phyloP scores from a whole-genome alignment of 2,113 vertebrate species.

The Salvelinus alpinus region DNA sequence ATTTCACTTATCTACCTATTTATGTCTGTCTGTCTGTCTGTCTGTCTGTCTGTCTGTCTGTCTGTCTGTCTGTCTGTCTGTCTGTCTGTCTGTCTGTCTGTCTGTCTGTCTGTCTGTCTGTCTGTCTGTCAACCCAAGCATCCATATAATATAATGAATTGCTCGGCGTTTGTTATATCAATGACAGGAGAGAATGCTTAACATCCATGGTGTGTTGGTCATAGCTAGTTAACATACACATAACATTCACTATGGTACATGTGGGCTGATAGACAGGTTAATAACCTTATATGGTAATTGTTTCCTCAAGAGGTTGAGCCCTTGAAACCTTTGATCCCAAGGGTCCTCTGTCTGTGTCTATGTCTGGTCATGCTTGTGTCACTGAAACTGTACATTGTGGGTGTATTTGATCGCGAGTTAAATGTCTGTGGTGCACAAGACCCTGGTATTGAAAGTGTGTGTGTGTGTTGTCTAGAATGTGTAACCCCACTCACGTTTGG shows the following conservation, averaged over 20 bases:
- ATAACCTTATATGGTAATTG: background rate
- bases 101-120: background rate
- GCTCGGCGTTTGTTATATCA: too few species aligned
- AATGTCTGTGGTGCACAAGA: too few species aligned
- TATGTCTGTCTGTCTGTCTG: too few species aligned
- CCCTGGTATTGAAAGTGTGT: background rate
- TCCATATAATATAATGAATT: too few species aligned
- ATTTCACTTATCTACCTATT: too few species aligned
- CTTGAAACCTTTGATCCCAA: background rate
- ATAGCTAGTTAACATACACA: background rate
- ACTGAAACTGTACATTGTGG: too few species aligned
- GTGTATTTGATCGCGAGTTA: too few species aligned
- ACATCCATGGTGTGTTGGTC: background rate
- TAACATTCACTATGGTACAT: background rate
- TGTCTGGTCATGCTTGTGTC: too few species aligned
- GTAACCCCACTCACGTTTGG: conserved; percentile 66
- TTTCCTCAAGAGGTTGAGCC: background rate
- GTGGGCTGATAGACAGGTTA: background rate
- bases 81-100: background rate
- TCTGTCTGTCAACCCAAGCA: background rate
- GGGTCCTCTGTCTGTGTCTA: background rate
- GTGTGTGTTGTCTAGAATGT: background rate
- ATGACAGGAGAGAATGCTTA: background rate
- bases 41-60: too few species aligned
- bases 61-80: too few species aligned